Base-by-base conservation (phyloP, 2,888 invertebrate species). In the Chymomyza amoena region DNA sequence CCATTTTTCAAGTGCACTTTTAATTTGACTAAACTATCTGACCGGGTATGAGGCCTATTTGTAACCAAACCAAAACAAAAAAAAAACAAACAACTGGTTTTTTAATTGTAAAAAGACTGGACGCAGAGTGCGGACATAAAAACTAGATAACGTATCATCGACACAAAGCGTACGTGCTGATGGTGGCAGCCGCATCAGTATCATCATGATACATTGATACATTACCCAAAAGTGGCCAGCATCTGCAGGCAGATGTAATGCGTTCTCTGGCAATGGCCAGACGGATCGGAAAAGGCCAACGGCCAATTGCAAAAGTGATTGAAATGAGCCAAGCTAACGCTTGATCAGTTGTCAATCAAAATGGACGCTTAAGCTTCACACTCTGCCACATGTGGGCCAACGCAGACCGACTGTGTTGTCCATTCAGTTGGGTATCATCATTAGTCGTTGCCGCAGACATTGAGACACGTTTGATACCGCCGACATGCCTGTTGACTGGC, bases 331-430 rank as follows among this genome's bases (percentile, higher is more conserved):
- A 18, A 20, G 45, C 61, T 20, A 61, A 45, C 45, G 71, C 74
- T 84, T 6, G 88, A 85, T 85, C 87, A 88, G 86, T 80, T 89
- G 87, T 89, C 87, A 88, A 88, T 88, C 87, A 88, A 85, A 78
- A 70, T 73, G 25, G 82, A 78, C 79, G 80, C 86, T 85, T 88
- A 83, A 79, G 89, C 87, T 89, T 85, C 79, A 72, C 70, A 73
- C 70, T 57, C 57, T 18, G 20, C 18, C 10, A 63, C 39, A 45
- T 45, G 39, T 45, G 10, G 57, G 18, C 25, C 61, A 59, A 66
- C 57, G 50, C 66, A 61, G 60, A 60, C 25, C 45, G 69, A 65
- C 59, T 18, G 15, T 32, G 25, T 39, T 54, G 69, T 18, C 18
- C 57, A 57, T 61, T 45, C 61, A 57, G 25, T 57, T 25, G 68